These are phyloP conservation scores for Mormoops blainvillei DNA, from an alignment of 2,113 vertebrate species.

Conservation along the genomic window DNA sequence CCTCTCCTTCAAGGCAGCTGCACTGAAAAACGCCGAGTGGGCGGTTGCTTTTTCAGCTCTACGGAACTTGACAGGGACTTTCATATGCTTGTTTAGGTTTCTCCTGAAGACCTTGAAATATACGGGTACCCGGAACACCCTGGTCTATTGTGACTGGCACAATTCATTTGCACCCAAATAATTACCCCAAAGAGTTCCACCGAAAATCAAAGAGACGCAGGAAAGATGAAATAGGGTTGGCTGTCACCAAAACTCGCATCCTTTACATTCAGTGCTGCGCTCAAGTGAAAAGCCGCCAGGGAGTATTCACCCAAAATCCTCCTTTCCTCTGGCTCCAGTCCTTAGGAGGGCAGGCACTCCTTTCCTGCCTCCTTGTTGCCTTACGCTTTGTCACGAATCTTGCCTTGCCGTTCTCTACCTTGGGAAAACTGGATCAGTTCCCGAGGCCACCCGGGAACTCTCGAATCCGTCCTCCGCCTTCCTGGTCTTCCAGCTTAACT, in stretches of 20 bases:
- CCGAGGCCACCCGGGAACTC: neutral
- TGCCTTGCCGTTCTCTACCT: neutral
- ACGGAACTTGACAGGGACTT: neutral
- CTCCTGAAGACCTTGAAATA: neutral
- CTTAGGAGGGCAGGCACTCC: neutral
- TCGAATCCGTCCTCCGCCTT: neutral
- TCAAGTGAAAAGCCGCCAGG: neutral
- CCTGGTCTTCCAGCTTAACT: neutral
- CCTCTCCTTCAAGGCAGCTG: neutral
- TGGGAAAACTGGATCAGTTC: neutral
- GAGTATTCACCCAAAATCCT: neutral
- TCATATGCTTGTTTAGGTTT: neutral
- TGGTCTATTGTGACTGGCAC: too few relatives aligned
- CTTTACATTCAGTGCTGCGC: neutral
- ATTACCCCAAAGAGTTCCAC: neutral
- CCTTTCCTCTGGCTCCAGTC: neutral
- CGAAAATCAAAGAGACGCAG: neutral
- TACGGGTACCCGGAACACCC: neutral
- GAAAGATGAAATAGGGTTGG: neutral
- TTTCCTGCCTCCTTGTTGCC: neutral
- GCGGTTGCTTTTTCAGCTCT: neutral
- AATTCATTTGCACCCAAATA: neutral
- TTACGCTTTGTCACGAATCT: neutral
- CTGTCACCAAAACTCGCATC: neutral
- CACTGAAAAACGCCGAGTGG: neutral